Evolutionary conservation across 2,888 invertebrate species (phyloP), one percentile per base, ranked within the genome.

Genomic region (Parapristionchus giblindavisi): DNA sequence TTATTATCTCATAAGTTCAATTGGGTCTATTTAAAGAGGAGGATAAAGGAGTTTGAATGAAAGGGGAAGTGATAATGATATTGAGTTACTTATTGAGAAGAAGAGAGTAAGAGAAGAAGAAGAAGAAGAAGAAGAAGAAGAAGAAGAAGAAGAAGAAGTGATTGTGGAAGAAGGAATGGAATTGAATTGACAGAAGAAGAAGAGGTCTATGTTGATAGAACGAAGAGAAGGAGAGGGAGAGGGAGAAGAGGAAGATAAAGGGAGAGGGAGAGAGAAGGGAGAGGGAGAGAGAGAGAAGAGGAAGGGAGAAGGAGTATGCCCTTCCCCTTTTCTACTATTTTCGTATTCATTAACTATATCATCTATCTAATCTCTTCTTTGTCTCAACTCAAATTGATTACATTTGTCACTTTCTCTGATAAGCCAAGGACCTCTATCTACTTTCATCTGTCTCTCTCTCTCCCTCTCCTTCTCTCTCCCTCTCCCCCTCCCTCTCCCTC

Each of bases 61-160:
- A 29, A 36, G 51, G 32, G 21, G 48, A 48, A 34, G 66, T 32
- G 36, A 24, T 14, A 6, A 38, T n/a, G n/a, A n/a, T n/a, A n/a
- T n/a, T n/a, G n/a, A n/a, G n/a, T n/a, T n/a, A n/a, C n/a, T n/a
- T n/a, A n/a, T n/a, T n/a, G n/a, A n/a, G n/a, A n/a, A n/a, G n/a
- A n/a, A n/a, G n/a, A n/a, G n/a, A n/a, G 34, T 40, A 38, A 61
- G 43, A 51, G n/a, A 66, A 24, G 51, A 32, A 32, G 66, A 43
- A 48, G 51, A 32, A 54, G 54, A 54, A 54, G 54, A 54, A 54
- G 54, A 54, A 54, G 54, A 54, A 54, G 6, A 54, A 54, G 54
- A 54, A 54, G 54, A 54, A 54, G 54, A 54, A 54, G 6, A 27
- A n/a, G 24, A 54, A 24, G 43, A 24, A 63, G 43, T 38, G 63